These are phyloP conservation scores for Gavialis gangeticus DNA, from an alignment of 2,113 vertebrate species.

Conservation along the genomic window DNA sequence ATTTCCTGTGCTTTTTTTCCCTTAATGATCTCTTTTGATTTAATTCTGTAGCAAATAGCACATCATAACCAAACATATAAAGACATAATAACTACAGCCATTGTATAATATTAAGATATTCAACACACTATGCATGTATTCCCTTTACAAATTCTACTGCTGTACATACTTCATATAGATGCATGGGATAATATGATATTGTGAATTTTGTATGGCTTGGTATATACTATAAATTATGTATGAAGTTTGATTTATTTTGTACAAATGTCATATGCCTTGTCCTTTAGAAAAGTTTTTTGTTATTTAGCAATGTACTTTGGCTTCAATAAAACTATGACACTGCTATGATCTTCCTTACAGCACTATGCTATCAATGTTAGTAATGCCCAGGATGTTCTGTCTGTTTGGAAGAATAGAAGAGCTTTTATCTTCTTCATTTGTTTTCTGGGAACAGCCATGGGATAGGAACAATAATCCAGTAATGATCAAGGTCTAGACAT, in stretches of 20 bases:
- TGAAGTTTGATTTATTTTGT: slow-evolving; percentile 33
- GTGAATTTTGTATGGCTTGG: slow-evolving; percentile 27
- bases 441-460: slow-evolving; percentile 37
- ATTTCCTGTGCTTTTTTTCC: slow-evolving; percentile 26
- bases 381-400: slow-evolving; percentile 15
- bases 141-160: neutral
- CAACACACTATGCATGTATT: neutral
- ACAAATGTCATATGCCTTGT: neutral
- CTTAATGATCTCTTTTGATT: neutral
- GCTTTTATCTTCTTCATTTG: neutral
- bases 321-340: neutral
- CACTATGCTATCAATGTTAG: slow-evolving; percentile 2
- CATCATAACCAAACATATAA: slow-evolving; percentile 1
- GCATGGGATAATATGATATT: neutral
- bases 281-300: slow-evolving; percentile 48
- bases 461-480: neutral
- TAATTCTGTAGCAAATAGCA: slow-evolving; percentile 22
- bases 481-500: neutral
- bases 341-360: slow-evolving; percentile 25
- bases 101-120: too few species aligned
- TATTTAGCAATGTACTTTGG: slow-evolving; percentile 45
- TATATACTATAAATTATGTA: neutral
- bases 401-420: slow-evolving; percentile 20
- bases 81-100: neutral
- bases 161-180: neutral